Evolutionary conservation across 2,797 vertebrate genomes (phyloP).

Genomic region (Salarias fasciatus): DNA sequence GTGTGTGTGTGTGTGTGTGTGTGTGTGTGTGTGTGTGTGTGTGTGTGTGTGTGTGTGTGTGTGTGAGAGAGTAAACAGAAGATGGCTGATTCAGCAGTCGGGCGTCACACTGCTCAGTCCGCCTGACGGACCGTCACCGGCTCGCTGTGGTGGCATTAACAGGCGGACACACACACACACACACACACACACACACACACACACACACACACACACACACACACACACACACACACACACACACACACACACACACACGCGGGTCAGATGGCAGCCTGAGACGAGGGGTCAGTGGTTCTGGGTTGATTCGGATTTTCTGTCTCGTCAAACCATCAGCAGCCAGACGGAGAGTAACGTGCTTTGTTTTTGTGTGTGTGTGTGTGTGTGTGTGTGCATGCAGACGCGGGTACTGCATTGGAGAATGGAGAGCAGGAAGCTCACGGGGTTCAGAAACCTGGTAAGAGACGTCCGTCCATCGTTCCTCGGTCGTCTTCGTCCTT

Average conservation of each 20-base stretch:
- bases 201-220: neutral
- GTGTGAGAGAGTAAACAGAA: slow-evolving; percentile 1
- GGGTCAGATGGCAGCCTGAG: neutral
- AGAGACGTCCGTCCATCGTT: slow-evolving; percentile 66
- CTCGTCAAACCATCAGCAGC: slow-evolving; percentile 9
- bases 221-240: neutral
- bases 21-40: slow-evolving; percentile 6
- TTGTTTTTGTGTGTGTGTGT: slow-evolving; percentile 40
- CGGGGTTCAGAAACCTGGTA: slow-evolving; percentile 85
- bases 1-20: neutral
- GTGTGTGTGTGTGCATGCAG: slow-evolving; percentile 54
- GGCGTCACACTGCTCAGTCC: slow-evolving; percentile 26
- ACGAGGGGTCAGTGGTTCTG: slow-evolving; percentile 3
- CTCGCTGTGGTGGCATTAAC: neutral
- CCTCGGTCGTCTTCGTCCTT: slow-evolving; percentile 28
- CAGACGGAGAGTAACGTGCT: slow-evolving; percentile 47
- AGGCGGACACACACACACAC: neutral
- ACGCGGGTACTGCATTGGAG: slow-evolving; percentile 79
- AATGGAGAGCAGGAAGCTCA: slow-evolving; percentile 88
- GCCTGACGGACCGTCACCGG: too few species aligned
- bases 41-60: neutral
- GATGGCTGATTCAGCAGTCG: slow-evolving; percentile 26
- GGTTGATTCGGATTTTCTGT: slow-evolving; percentile 12
- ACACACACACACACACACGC: neutral
- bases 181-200: neutral